Evolutionary conservation across 1,140 invertebrate genomes (phyloP).

Genomic region (Bradysia coprophila): DNA sequence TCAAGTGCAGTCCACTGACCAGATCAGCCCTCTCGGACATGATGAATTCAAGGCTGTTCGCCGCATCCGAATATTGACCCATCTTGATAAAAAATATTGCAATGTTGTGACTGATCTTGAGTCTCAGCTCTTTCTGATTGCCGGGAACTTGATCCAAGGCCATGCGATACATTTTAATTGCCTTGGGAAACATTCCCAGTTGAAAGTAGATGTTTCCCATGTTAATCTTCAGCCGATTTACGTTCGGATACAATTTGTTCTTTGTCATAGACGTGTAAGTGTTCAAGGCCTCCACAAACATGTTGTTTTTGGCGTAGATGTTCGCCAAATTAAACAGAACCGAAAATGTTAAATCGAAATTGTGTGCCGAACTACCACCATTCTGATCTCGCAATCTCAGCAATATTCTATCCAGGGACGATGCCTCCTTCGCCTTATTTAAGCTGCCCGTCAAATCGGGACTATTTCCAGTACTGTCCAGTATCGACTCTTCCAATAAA

Average conservation of each 20-base stretch:
- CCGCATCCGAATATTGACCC: slow-evolving; percentile 89
- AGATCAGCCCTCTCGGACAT: slow-evolving; percentile 91
- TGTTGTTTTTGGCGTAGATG: slow-evolving; percentile 84
- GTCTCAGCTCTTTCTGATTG: slow-evolving; percentile 75
- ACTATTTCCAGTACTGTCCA: slow-evolving; percentile 27
- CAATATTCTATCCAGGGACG: slow-evolving; percentile 75
- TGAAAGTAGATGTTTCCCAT: slow-evolving; percentile 97
- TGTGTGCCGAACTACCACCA: slow-evolving; percentile 64
- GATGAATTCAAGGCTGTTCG: slow-evolving; percentile 92
- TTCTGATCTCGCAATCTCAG: slow-evolving; percentile 81
- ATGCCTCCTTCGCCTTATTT: slow-evolving; percentile 91
- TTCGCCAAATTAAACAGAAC: slow-evolving; percentile 86
- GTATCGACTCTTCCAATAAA: slow-evolving; percentile 68
- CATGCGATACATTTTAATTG: slow-evolving; percentile 96
- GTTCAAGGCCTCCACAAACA: slow-evolving; percentile 89
- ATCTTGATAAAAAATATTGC: slow-evolving; percentile 89
- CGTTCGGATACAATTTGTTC: slow-evolving; percentile 72
- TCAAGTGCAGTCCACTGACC: slow-evolving; percentile 73
- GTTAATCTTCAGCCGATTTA: slow-evolving; percentile 84
- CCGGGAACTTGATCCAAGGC: slow-evolving; percentile 88
- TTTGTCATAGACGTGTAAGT: slow-evolving; percentile 82
- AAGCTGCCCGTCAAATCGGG: slow-evolving; percentile 33
- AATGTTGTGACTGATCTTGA: slow-evolving; percentile 98
- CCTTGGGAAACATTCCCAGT: slow-evolving; percentile 85
- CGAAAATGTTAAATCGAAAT: slow-evolving; percentile 85